These are phyloP conservation scores for Muscicapa striata DNA, from an alignment of 2,797 vertebrate genomes.

Conservation along the genomic window DNA sequence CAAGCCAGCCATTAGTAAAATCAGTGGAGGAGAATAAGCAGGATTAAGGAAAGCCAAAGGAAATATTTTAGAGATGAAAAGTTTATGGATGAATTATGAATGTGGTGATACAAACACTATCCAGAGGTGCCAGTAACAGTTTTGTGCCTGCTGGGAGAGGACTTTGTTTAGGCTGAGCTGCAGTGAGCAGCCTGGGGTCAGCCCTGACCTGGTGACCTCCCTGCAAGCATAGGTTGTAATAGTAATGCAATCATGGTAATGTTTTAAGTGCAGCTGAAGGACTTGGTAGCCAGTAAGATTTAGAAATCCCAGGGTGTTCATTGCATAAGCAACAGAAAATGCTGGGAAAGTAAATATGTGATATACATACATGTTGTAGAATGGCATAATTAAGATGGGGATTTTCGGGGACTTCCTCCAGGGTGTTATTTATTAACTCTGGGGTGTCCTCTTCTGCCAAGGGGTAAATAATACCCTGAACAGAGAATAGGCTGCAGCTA, in stretches of 20 bases:
- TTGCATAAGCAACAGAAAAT: not conserved
- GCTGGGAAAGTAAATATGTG: not conserved
- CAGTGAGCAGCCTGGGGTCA: not conserved
- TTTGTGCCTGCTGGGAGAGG: not conserved
- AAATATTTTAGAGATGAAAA: not conserved
- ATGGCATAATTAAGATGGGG: not conserved
- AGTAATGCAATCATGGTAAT: not conserved
- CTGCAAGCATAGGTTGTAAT: not conserved
- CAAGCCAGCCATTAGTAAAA: not conserved
- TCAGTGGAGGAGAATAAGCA: not conserved
- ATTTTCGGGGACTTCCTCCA: not conserved
- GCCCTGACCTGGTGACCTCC: not conserved
- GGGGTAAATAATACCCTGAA: not conserved
- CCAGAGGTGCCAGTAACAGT: not conserved
- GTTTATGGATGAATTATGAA: not conserved
- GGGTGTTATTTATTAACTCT: not conserved
- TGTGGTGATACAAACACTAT: not conserved
- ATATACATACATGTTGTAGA: not conserved
- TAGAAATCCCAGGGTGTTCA: not conserved
- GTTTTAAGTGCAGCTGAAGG: not conserved
- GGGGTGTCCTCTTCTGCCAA: not conserved
- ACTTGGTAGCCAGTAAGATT: not conserved
- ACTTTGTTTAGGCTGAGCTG: not conserved
- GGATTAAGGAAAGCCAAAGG: slow-evolving; percentile 7
- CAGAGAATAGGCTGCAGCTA: not conserved